phyloP scores from a whole-genome alignment of 2,888 invertebrate genomes.

The Stenichneumon culpator region DNA sequence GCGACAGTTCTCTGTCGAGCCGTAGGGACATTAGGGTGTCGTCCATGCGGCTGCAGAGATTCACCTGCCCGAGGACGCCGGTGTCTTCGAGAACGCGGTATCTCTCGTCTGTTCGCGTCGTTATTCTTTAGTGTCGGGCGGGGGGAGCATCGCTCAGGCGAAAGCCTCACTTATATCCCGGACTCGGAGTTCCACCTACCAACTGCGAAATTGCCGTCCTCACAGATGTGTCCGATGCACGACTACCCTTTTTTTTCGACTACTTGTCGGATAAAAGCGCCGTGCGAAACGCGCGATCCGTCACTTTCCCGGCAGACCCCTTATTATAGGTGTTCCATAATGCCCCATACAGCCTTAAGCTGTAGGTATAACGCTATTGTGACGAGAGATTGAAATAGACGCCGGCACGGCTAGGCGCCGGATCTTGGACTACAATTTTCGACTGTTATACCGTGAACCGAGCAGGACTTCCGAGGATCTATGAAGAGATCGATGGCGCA shows the following conservation, averaged over 20 bases:
- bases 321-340: constrained; percentile 42
- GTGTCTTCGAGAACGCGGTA: constrained; percentile 48
- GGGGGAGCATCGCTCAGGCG: constrained; percentile 56
- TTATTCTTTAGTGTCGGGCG: constrained; percentile 29
- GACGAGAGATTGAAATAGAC: constrained; percentile 9
- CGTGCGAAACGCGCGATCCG: constrained; percentile 69
- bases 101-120: constrained; percentile 26
- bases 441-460: not conserved
- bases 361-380: constrained; percentile 22
- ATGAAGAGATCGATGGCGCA: not conserved
- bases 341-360: not conserved
- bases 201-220: constrained; percentile 41
- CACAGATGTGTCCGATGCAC: constrained; percentile 20
- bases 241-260: constrained; percentile 37
- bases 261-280: constrained; percentile 35
- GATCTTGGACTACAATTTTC: not conserved
- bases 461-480: not conserved
- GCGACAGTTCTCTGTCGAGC: constrained; percentile 48
- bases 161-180: constrained; percentile 46
- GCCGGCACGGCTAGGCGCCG: not conserved
- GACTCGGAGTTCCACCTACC: constrained; percentile 45
- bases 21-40: constrained; percentile 61
- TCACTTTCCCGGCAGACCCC: constrained; percentile 70
- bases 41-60: constrained; percentile 59
- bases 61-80: constrained; percentile 61